These are phyloP conservation scores for Nymphalis urticae DNA, from an alignment of 2,888 invertebrate genomes.

Conservation along the genomic window DNA sequence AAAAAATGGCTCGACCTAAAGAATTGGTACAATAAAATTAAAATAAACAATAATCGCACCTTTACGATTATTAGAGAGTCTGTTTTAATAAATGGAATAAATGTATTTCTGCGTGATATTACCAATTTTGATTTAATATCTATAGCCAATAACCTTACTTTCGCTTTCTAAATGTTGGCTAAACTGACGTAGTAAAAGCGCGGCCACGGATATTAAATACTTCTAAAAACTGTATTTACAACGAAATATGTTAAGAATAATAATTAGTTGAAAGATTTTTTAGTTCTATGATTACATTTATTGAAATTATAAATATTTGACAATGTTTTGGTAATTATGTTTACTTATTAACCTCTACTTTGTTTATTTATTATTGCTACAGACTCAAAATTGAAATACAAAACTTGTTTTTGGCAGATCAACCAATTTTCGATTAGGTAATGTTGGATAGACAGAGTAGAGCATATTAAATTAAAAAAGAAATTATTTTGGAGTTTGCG, in stretches of 20 bases:
- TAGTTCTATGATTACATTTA: neutral
- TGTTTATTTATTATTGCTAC: slow-evolving; percentile 22
- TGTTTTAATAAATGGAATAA: too few species aligned
- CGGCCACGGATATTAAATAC: neutral
- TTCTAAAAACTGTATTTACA: neutral
- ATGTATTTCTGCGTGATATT: neutral
- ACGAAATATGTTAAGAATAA: neutral
- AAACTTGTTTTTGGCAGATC: neutral
- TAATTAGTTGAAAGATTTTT: neutral
- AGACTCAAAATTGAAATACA: slow-evolving; percentile 1
- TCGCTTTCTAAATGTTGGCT: slow-evolving; percentile 1
- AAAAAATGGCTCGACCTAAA: too few species aligned
- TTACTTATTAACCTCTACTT: slow-evolving; percentile 18
- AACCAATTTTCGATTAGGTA: neutral
- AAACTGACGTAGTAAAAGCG: slow-evolving; percentile 7
- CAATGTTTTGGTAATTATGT: neutral
- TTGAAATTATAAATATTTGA: neutral
- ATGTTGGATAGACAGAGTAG: neutral
- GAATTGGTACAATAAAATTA: too few species aligned
- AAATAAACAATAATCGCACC: too few species aligned
- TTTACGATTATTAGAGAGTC: too few species aligned
- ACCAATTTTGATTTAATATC: neutral
- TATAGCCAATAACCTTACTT: neutral
- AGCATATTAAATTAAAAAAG: too few species aligned
- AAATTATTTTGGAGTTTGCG: too few species aligned